These are phyloP conservation scores for Zosterops borbonicus DNA, from an alignment of 2,113 vertebrate genomes.

Conservation along the genomic window DNA sequence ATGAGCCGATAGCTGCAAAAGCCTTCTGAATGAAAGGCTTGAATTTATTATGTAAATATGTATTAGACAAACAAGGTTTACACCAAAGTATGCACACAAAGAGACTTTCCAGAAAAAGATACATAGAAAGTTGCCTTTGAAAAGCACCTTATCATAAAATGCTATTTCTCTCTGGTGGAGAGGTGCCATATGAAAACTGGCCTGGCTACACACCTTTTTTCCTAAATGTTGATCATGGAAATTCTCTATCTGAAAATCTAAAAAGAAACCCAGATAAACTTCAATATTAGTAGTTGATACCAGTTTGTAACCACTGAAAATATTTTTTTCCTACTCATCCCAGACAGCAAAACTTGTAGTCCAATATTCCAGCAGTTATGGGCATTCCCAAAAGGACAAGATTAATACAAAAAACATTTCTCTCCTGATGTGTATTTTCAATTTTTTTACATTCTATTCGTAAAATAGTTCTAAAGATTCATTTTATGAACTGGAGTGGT, in stretches of 20 bases:
- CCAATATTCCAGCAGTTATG: not conserved
- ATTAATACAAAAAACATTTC: too few species aligned
- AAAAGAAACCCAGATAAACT: not conserved
- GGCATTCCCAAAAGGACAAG: not conserved
- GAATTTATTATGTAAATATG: not conserved
- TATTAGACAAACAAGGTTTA: not conserved
- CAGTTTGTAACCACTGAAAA: not conserved
- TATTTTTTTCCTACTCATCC: not conserved
- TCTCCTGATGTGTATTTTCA: not conserved
- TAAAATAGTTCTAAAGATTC: not conserved
- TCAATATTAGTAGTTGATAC: not conserved
- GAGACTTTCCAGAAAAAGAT: not conserved
- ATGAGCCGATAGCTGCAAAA: accelerated
- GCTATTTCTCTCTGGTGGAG: not conserved
- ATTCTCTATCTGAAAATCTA: not conserved
- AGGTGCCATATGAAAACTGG: not conserved
- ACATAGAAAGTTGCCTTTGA: not conserved
- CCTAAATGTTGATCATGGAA: not conserved
- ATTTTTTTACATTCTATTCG: not conserved
- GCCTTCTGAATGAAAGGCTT: not conserved
- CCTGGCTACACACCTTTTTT: not conserved
- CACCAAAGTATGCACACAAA: not conserved
- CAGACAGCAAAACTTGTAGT: not conserved
- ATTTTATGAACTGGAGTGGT: not conserved
- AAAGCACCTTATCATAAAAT: not conserved